Conservation (phyloP, 2,888 invertebrate species). For the Anthrax anthrax region DNA sequence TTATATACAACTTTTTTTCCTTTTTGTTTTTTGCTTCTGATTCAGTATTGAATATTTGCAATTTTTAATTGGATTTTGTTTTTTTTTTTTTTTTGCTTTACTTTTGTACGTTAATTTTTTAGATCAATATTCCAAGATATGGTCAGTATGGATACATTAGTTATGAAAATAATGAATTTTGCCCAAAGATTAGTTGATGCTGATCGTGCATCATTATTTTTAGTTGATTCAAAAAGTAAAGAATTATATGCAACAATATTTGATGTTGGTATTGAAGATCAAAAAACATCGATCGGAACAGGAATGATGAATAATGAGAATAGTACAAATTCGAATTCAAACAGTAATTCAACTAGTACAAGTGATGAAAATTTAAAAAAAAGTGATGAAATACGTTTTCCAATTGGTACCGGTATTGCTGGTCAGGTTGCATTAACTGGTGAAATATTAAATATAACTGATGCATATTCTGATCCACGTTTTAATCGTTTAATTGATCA, state of each 20-base stretch:
- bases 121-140: constrained; percentile 82
- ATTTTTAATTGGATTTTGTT: too few species aligned
- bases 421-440: constrained; percentile 70
- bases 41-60: too few species aligned
- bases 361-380: constrained; percentile 25
- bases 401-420: constrained; percentile 64
- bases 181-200: constrained; percentile 69
- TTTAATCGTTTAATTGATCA: constrained; percentile 61
- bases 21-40: too few species aligned
- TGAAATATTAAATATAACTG: constrained; percentile 63
- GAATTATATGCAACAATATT: constrained; percentile 74
- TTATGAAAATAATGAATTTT: constrained; percentile 70
- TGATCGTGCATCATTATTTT: constrained; percentile 69
- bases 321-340: constrained; percentile 15
- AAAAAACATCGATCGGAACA: constrained; percentile 13
- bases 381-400: constrained; percentile 49
- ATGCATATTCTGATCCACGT: constrained; percentile 63
- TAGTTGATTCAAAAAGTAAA: constrained; percentile 55
- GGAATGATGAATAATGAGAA: constrained; percentile 7
- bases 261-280: constrained; percentile 43
- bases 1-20: too few species aligned
- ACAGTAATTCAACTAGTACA: constrained; percentile 10
- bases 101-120: constrained; percentile 16
- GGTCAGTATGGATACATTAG: constrained; percentile 66
- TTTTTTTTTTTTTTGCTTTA: neutral